Base-by-base conservation (phyloP, 2,888 invertebrate species). In the Spialia ferax region DNA sequence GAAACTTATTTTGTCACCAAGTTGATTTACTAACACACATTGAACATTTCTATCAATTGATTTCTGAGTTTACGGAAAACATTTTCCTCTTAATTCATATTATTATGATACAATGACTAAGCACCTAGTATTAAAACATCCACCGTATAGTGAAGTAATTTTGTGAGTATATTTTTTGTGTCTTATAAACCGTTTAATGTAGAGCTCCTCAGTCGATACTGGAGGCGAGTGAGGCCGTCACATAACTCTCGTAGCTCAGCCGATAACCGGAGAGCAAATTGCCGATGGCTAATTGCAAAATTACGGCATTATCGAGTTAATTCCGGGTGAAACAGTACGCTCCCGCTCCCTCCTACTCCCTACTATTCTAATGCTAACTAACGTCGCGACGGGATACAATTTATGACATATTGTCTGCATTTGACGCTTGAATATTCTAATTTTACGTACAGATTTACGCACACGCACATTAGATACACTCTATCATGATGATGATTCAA, bases 271-370 rank as follows among this genome's bases (percentile, higher is more conserved):
- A 84, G 79, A 85, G 84, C 81, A 87, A 92, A 88, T 89, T 87
- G 85, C 79, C 83, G 79, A 82, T 83, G 78, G 83, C 82, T 92
- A 90, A 91, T 91, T 90, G 89, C 82, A 86, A 89, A 89, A 91
- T 93, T 92, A 92, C 84, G 82, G 84, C 82, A 91, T 93, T 90
- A 92, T 87, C 89, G 84, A 87, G 87, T 90, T 91, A 91, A 91
- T 91, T 90, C 87, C 83, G 86, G 85, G 80, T 87, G 93, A 91
- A 91, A 90, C 85, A 76, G 82, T 83, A 88, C 83, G 81, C 76
- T 70, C 72, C 75, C 72, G 18, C 54, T 54, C 67, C 63, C 61
- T 62, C 50, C 52, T n/a, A 57, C 55, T 75, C 78, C 78, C 73
- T 38, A 73, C 82, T 77, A 85, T 88, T 89, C 85, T 89, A 85